A percentile compares a stretch with the other conserved stretches of the same genome.
These are phyloP conservation scores for Ornithoptera priamus DNA, from an alignment of 2,888 invertebrate species.

Conservation along the genomic window DNA sequence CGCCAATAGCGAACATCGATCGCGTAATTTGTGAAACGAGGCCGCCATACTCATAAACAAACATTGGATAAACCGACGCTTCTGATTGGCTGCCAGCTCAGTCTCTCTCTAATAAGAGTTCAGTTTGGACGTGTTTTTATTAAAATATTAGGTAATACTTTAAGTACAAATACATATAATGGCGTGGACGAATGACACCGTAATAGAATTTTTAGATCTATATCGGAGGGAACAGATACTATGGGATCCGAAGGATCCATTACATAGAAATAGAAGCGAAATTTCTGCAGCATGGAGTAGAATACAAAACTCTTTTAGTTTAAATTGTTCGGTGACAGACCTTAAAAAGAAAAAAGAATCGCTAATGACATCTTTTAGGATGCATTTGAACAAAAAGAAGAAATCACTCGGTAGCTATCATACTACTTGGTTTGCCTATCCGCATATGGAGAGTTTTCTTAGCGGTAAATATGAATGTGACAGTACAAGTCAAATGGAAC, in stretches of 20 bases:
- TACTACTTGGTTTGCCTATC: conserved; percentile 68
- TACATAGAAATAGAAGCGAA: conserved; percentile 60
- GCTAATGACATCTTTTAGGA: conserved; percentile 68
- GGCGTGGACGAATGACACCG: conserved; percentile 63
- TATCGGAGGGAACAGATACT: conserved; percentile 62
- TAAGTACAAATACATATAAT: conserved; percentile 41
- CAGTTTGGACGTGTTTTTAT: conserved; percentile 36
- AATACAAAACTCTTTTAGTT: conserved; percentile 56
- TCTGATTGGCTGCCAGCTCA: conserved; percentile 48
- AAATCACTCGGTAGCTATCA: conserved; percentile 48
- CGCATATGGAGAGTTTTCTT: conserved; percentile 69
- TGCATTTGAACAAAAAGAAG: conserved; percentile 59
- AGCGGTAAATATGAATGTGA: conserved; percentile 66
- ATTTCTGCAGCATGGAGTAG: conserved; percentile 65
- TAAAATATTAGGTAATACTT: conserved; percentile 15
- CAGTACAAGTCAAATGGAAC: conserved; percentile 55
- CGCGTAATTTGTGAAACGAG: conserved; percentile 53
- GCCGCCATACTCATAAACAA: conserved; percentile 58
- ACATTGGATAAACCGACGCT: conserved; percentile 52
- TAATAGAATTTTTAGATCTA: conserved; percentile 64
- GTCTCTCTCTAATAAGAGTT: conserved; percentile 40
- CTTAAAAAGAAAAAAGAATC: conserved; percentile 74
- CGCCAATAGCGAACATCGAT: conserved; percentile 54
- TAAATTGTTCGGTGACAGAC: conserved; percentile 53
- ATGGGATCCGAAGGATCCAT: conserved; percentile 67